Percentiles rank a stretch among this genome's conserved stretches.
Conservation (phyloP, 2,888 invertebrate genomes). For the Diplolepis rosae region DNA sequence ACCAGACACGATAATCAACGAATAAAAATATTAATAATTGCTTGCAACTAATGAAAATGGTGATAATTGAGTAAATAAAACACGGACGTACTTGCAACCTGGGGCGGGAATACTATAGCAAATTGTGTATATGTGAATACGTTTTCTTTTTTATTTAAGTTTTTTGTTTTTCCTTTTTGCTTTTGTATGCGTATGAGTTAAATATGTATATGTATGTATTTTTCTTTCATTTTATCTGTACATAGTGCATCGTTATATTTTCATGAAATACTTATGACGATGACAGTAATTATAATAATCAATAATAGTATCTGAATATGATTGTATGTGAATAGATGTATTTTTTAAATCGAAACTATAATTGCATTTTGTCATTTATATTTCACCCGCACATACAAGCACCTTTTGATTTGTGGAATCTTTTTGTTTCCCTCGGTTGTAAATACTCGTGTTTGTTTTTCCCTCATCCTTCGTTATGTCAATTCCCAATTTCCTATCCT, state of each 20-base stretch:
- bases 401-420: constrained; percentile 77
- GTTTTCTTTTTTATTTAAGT: constrained; percentile 42
- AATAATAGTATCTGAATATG: constrained; percentile 36
- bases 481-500: constrained; percentile 52
- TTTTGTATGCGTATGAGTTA: constrained; percentile 52
- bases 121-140: constrained; percentile 61
- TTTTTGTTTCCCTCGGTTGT: constrained; percentile 60
- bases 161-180: constrained; percentile 48
- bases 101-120: constrained; percentile 63
- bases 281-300: constrained; percentile 42
- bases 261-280: constrained; percentile 41
- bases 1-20: constrained; percentile 6
- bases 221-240: constrained; percentile 44
- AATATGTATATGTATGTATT: constrained; percentile 54
- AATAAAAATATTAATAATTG: constrained; percentile 43
- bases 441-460: constrained; percentile 46
- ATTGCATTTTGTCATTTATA: constrained; percentile 66
- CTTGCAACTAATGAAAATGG: constrained; percentile 61
- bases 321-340: constrained; percentile 66
- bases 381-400: constrained; percentile 62
- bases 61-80: constrained; percentile 36
- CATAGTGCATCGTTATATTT: constrained; percentile 47
- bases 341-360: constrained; percentile 61
- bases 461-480: constrained; percentile 45
- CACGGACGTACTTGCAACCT: constrained; percentile 68